These are phyloP conservation scores for Chorisops tibialis DNA, from an alignment of 2,888 invertebrate genomes.

Conservation along the genomic window DNA sequence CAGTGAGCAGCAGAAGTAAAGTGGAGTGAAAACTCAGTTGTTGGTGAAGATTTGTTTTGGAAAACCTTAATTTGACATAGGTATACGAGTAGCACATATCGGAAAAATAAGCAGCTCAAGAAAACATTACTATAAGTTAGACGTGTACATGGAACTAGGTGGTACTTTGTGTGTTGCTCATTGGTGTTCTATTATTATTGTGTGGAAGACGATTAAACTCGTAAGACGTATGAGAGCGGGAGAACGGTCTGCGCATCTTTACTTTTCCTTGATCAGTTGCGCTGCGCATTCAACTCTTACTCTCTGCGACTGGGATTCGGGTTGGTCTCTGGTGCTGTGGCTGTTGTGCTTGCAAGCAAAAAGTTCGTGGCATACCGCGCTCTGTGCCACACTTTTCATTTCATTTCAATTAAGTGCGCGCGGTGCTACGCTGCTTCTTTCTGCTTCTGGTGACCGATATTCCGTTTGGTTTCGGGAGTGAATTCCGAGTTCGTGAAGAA, in stretches of 20 bases:
- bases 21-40: too few relatives aligned
- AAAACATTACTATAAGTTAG: too few relatives aligned
- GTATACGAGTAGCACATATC: too few relatives aligned
- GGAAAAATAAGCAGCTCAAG: too few relatives aligned
- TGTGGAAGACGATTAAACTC: too few relatives aligned
- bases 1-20: too few relatives aligned
- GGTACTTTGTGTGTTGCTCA: too few relatives aligned
- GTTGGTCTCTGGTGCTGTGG: background rate
- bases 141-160: too few relatives aligned
- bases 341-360: conserved; percentile 7
- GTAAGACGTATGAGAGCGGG: background rate
- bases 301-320: conserved; percentile 1
- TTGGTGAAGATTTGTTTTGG: too few relatives aligned
- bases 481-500: too few relatives aligned
- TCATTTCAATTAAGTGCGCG: conserved; percentile 24
- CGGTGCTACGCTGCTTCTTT: conserved; percentile 9
- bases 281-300: conserved; percentile 9
- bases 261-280: conserved; percentile 22
- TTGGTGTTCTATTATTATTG: too few relatives aligned
- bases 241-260: conserved; percentile 19
- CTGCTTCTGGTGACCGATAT: conserved; percentile 15
- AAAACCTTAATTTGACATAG: too few relatives aligned
- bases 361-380: conserved; percentile 19
- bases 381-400: conserved; percentile 25
- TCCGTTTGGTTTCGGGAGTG: background rate